phyloP scores from a whole-genome alignment of 2,113 vertebrate species.

The Trochalopteron elliotii region DNA sequence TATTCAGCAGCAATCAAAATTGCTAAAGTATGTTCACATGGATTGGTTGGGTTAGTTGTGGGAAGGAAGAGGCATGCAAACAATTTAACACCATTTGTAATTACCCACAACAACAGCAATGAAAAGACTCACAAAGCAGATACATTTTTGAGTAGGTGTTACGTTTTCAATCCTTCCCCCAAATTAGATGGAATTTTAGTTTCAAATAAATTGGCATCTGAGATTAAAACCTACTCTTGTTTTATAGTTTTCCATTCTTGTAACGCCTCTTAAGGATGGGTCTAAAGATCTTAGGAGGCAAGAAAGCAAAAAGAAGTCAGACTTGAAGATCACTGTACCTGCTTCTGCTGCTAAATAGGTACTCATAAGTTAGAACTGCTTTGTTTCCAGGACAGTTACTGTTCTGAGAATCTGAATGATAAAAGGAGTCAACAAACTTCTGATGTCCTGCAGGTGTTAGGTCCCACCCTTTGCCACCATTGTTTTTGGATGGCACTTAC shows the following conservation, averaged over 20 bases:
- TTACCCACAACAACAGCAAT: not conserved
- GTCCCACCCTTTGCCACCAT: not conserved
- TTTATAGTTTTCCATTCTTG: not conserved
- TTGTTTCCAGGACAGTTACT: not conserved
- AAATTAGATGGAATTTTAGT: not conserved
- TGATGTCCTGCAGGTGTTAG: not conserved
- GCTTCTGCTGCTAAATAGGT: not conserved
- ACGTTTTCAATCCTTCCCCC: not conserved
- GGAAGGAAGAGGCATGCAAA: not conserved
- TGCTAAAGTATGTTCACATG: not conserved
- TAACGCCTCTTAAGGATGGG: not conserved
- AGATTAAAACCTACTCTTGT: not conserved
- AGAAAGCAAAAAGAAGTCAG: not conserved
- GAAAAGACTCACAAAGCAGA: not conserved
- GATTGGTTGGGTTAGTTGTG: not conserved
- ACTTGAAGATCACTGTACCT: not conserved
- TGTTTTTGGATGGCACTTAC: not conserved
- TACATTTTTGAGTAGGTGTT: not conserved
- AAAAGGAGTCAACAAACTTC: not conserved
- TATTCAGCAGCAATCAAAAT: not conserved
- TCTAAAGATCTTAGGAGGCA: not conserved
- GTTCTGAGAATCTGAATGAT: not conserved
- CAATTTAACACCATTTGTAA: not conserved
- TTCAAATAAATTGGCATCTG: not conserved
- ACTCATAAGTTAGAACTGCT: not conserved